These are phyloP conservation scores for Molossus molossus DNA, from an alignment of 2,797 vertebrate species.

Conservation along the genomic window DNA sequence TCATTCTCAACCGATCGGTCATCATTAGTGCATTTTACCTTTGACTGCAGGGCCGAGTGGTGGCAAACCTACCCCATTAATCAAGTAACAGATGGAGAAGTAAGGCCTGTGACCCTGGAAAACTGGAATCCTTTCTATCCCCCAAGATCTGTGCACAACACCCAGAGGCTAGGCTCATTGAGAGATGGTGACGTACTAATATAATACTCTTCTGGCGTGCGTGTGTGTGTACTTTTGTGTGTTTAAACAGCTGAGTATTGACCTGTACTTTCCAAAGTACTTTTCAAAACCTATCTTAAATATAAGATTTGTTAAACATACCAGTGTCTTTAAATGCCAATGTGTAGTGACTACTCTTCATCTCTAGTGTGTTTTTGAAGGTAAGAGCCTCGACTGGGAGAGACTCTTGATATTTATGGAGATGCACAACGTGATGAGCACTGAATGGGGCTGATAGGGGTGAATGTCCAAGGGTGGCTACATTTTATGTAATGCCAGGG, in stretches of 20 bases:
- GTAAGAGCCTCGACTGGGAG: conserved; percentile 38
- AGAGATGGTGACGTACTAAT: neutral
- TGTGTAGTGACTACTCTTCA: neutral
- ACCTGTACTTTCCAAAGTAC: conserved; percentile 71
- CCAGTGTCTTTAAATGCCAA: neutral
- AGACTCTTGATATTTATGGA: conserved; percentile 69
- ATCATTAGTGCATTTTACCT: conserved; percentile 80
- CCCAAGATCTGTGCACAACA: conserved; percentile 62
- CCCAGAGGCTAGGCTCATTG: neutral
- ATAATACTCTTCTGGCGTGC: neutral
- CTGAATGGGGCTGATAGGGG: conserved; percentile 18
- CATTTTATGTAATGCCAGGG: conserved; percentile 29
- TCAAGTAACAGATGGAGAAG: conserved; percentile 80
- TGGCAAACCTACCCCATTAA: conserved; percentile 75
- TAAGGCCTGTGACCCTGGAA: conserved; percentile 59
- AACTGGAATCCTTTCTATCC: conserved; percentile 53
- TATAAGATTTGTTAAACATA: conserved; percentile 32
- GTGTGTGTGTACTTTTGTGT: neutral
- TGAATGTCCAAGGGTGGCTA: conserved; percentile 44
- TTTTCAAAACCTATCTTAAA: conserved; percentile 60
- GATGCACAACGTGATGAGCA: conserved; percentile 14
- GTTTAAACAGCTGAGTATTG: conserved; percentile 48
- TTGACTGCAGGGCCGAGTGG: conserved; percentile 62
- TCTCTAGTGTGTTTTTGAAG: conserved; percentile 5
- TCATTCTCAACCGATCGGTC: conserved; percentile 70